phyloP scores from a whole-genome alignment of 2,113 vertebrate genomes.

The Columba janthina region DNA sequence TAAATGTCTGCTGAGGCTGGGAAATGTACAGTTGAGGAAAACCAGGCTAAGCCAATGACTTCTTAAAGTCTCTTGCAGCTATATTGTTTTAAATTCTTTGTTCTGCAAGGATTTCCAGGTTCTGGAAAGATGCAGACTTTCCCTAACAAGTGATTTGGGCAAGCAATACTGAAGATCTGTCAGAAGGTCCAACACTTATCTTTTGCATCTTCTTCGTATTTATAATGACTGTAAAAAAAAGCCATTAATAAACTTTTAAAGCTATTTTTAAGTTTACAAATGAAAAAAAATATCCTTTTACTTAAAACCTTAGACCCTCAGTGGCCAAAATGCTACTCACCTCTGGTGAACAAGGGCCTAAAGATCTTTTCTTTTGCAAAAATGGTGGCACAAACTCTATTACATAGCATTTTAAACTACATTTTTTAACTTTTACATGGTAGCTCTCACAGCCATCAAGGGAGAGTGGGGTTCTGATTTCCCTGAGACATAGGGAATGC shows the following conservation, averaged over 20 bases:
- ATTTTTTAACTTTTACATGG: rapidly evolving
- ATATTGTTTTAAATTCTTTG: neutral
- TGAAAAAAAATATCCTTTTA: neutral
- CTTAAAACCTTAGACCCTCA: neutral
- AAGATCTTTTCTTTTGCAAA: neutral
- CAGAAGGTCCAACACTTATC: neutral
- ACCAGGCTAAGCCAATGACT: neutral
- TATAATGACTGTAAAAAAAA: neutral
- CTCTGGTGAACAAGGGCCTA: neutral
- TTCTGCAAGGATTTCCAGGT: neutral
- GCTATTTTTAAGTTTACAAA: neutral
- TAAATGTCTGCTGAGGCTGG: neutral
- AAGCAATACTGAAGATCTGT: neutral
- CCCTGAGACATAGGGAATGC: rapidly evolving
- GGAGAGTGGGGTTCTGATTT: rapidly evolving
- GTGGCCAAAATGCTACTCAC: neutral
- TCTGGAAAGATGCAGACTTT: neutral
- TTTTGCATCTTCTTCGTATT: neutral
- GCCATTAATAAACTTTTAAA: neutral
- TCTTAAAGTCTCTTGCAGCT: neutral
- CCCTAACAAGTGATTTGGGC: neutral
- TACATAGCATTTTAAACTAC: rapidly evolving
- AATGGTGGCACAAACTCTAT: no score
- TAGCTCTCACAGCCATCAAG: neutral
- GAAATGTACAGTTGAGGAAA: neutral